Conservation (phyloP, 2,113 vertebrate species). For the Acanthisitta chloris region DNA sequence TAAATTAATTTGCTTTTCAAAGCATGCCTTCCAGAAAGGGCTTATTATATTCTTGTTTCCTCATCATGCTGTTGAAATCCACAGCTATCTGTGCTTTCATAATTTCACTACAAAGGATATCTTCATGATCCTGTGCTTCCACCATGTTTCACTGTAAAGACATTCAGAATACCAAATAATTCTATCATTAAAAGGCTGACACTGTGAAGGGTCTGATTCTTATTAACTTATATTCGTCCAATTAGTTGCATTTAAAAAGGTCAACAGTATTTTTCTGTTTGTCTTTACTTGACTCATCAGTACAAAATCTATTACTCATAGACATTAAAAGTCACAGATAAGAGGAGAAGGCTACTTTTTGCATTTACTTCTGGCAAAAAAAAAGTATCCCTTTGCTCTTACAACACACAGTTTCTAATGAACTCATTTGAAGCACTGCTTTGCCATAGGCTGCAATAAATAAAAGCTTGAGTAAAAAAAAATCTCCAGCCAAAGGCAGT, state of each 20-base stretch:
- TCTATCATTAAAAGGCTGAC: background rate
- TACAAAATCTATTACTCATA: background rate
- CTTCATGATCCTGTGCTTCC: background rate
- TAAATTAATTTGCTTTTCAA: conserved; percentile 38
- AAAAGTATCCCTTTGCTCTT: background rate
- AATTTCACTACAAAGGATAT: background rate
- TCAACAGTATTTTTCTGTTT: background rate
- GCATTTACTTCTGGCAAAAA: background rate
- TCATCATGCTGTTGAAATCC: background rate
- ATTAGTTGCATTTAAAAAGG: background rate
- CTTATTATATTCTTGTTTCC: background rate
- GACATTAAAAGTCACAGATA: background rate
- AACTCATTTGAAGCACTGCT: background rate
- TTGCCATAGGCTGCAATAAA: background rate
- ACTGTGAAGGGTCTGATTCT: background rate
- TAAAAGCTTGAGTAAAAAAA: background rate
- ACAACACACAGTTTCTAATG: background rate
- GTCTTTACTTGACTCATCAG: background rate
- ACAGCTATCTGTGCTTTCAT: background rate
- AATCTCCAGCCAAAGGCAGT: background rate
- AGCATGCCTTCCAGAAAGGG: background rate
- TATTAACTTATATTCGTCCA: background rate
- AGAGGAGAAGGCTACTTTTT: background rate
- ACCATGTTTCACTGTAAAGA: background rate
- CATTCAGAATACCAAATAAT: background rate